Conservation (phyloP, 2,888 invertebrate species). For the Mellilla xanthometata region DNA sequence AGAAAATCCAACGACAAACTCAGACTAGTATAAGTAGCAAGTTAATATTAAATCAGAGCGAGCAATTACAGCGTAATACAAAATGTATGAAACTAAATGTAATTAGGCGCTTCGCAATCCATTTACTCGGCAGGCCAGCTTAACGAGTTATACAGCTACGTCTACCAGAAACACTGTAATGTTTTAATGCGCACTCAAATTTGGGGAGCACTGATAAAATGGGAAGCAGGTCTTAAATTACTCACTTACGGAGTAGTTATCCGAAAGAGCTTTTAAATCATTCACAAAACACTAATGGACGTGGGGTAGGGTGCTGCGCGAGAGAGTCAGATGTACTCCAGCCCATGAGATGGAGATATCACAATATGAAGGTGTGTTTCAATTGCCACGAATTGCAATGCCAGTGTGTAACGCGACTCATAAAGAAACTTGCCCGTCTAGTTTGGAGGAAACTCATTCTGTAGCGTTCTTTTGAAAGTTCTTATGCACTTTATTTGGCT, state of each 20-base stretch:
- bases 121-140: constrained; percentile 44
- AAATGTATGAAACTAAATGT: constrained; percentile 23
- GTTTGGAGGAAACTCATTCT: constrained; percentile 6
- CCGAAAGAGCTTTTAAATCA: constrained; percentile 83
- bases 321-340: constrained; percentile 70
- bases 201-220: constrained; percentile 81
- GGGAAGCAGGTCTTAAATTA: constrained; percentile 82
- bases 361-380: constrained; percentile 77
- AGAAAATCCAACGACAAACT: background rate
- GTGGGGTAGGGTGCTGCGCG: constrained; percentile 59
- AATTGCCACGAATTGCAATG: constrained; percentile 69
- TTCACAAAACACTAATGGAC: constrained; percentile 83
- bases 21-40: background rate
- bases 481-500: constrained; percentile 1
- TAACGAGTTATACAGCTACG: constrained; percentile 43
- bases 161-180: constrained; percentile 59
- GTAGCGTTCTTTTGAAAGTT: background rate
- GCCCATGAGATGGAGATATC: constrained; percentile 76
- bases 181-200: constrained; percentile 81
- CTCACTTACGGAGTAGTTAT: constrained; percentile 83
- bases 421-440: constrained; percentile 7
- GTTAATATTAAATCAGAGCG: constrained; percentile 11
- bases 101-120: constrained; percentile 44
- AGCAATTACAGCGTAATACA: constrained; percentile 18
- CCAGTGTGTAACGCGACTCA: constrained; percentile 34